A percentile compares a stretch with the other conserved stretches of the same genome.
Evolutionary conservation across 2,888 invertebrate genomes (phyloP).

Genomic region (Rotaria socialis): DNA sequence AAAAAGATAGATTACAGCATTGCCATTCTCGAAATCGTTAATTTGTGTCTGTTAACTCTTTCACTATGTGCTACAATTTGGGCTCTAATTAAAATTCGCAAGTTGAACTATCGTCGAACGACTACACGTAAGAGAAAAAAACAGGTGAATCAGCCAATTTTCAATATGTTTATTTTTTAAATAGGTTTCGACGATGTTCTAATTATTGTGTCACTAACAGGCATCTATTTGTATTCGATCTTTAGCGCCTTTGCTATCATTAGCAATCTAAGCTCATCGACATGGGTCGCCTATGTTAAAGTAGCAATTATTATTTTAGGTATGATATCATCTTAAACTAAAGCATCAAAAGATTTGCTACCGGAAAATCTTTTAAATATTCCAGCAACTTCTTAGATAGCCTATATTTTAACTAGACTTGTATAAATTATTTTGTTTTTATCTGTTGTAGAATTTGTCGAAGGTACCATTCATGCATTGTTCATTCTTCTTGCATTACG

Average conservation of each 20-base stretch:
- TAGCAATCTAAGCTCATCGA: background rate
- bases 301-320: background rate
- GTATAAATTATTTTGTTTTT: no score
- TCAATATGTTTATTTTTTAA: background rate
- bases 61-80: background rate
- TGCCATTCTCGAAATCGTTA: background rate
- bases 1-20: background rate
- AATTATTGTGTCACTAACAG: background rate
- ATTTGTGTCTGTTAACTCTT: background rate
- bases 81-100: background rate
- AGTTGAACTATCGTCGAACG: background rate
- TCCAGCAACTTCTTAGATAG: no score
- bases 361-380: no score
- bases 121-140: background rate
- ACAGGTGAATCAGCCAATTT: background rate
- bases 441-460: background rate
- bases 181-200: constrained; percentile 33
- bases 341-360: no score
- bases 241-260: background rate
- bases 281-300: constrained; percentile 23
- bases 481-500: constrained; percentile 16
- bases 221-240: background rate
- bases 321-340: background rate
- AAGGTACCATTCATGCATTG: constrained; percentile 8
- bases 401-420: no score